Base-by-base conservation (phyloP, 2,888 invertebrate genomes). In the Sympetrum striolatum region DNA sequence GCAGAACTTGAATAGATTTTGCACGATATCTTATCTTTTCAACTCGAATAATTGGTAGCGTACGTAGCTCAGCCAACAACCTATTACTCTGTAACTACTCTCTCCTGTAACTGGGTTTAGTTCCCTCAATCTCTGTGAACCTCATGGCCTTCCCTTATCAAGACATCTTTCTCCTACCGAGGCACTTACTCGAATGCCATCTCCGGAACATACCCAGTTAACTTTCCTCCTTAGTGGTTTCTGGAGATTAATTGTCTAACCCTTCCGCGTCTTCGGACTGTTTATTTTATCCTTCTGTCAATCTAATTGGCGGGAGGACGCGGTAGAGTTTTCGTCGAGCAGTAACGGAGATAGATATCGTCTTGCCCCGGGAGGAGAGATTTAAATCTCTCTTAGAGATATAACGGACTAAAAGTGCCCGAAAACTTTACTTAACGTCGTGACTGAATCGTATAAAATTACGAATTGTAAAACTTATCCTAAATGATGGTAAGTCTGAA, bases 221-320 rank as follows among this genome's bases (percentile, higher is more conserved):
- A 48, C 53, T 82, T 82, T 39, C 86, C 48, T 60, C 86, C 37
- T 22, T 64, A 86, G 64, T 37, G 86, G 86, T 86, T 37, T 60
- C n/a, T 31, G 86, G 60, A 60, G 86, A 86, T 86, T 86, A 86
- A 86, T 64, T 60, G 2, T 37, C 37, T 22, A 12, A 35, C n/a
- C 60, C 15, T 31, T 18, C 82, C 35, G 0, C 53, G 10, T 37
- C 35, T 37, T 35, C 82, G 35, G 60, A 58, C 60, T 22, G 58
- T 86, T 64, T 60, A 60, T 86, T 86, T 64, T 22, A 86, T 86
- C 86, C 64, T n/a, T 60, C 86, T 39, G 22, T 64, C n/a, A 86
- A 86, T 64, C 58, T 58, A 60, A 86, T 86, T 86, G 86, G 37
- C 86, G 60, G 64, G 60, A 18, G 60, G n/a, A n/a, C 22, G 60